Percentiles rank a stretch among this genome's conserved stretches.
phyloP scores from a whole-genome alignment of 2,797 vertebrate species.

The Strix occidentalis region DNA sequence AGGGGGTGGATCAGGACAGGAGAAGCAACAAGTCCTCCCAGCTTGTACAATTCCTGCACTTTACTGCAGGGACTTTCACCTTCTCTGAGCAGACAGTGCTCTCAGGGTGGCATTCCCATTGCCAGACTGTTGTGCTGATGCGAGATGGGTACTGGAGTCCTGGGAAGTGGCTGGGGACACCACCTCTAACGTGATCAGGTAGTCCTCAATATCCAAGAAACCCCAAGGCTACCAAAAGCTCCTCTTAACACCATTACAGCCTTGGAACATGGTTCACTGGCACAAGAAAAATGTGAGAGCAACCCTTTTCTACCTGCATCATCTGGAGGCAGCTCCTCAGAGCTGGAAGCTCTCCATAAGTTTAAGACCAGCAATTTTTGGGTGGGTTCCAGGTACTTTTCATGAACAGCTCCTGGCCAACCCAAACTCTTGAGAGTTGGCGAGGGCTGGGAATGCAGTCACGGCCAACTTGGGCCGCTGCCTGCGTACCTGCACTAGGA shows the following conservation, averaged over 20 bases:
- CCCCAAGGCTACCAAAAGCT: neutral
- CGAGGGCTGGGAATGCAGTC: neutral
- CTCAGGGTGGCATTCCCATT: neutral
- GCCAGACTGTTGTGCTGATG: neutral
- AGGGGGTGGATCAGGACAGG: neutral
- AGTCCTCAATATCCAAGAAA: neutral
- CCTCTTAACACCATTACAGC: accelerated
- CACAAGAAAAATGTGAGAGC: neutral
- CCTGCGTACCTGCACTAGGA: accelerated
- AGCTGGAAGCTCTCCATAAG: neutral
- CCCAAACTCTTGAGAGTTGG: neutral
- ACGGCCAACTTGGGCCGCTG: neutral
- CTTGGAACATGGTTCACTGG: accelerated
- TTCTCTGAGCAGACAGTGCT: neutral
- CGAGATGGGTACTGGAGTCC: neutral
- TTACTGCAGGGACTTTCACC: neutral
- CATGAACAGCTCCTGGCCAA: neutral
- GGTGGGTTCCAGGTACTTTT: neutral
- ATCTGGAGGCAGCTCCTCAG: neutral
- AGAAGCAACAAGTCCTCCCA: neutral
- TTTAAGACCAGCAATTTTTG: neutral
- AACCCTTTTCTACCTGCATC: neutral
- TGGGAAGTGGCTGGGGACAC: neutral
- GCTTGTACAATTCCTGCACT: neutral
- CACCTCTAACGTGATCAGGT: neutral